A percentile compares a stretch with the other conserved stretches of the same genome.
Conservation (phyloP, 2,888 invertebrate species). For the Mythimna vitellina region DNA sequence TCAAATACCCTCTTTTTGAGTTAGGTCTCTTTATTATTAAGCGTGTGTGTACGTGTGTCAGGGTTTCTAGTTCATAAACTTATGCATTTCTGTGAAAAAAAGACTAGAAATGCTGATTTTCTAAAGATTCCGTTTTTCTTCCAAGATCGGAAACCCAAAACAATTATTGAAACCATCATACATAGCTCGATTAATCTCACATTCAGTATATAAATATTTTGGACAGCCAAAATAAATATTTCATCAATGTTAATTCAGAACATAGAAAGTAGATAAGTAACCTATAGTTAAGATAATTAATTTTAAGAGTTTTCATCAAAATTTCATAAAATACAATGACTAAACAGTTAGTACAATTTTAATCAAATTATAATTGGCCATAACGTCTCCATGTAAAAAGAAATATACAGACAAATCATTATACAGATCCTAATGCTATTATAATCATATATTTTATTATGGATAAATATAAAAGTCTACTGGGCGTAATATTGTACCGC, state of each 20-base stretch:
- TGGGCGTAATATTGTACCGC: slow-evolving; percentile 34
- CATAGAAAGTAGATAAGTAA: not conserved
- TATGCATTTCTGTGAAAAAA: not conserved
- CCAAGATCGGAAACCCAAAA: not conserved
- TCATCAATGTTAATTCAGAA: slow-evolving; percentile 27
- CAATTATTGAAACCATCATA: too few species aligned
- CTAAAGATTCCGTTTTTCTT: not conserved
- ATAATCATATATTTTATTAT: slow-evolving; percentile 52
- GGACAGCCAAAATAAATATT: slow-evolving; percentile 1
- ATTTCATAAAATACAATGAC: slow-evolving; percentile 27
- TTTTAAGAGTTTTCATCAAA: slow-evolving; percentile 14
- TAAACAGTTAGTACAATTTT: slow-evolving; percentile 27
- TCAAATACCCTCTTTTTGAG: too few species aligned
- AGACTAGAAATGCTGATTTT: not conserved
- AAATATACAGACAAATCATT: slow-evolving; percentile 38
- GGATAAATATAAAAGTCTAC: slow-evolving; percentile 61
- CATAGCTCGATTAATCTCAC: not conserved
- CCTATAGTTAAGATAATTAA: not conserved
- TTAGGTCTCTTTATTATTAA: too few species aligned
- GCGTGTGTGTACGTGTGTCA: not conserved
- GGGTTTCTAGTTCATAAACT: not conserved
- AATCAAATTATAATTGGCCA: slow-evolving; percentile 40
- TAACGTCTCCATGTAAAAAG: slow-evolving; percentile 43
- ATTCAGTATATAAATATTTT: not conserved
- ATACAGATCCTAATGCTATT: slow-evolving; percentile 53